These are phyloP conservation scores for Tenrec ecaudatus DNA, from an alignment of 2,113 vertebrate genomes.

Conservation along the genomic window DNA sequence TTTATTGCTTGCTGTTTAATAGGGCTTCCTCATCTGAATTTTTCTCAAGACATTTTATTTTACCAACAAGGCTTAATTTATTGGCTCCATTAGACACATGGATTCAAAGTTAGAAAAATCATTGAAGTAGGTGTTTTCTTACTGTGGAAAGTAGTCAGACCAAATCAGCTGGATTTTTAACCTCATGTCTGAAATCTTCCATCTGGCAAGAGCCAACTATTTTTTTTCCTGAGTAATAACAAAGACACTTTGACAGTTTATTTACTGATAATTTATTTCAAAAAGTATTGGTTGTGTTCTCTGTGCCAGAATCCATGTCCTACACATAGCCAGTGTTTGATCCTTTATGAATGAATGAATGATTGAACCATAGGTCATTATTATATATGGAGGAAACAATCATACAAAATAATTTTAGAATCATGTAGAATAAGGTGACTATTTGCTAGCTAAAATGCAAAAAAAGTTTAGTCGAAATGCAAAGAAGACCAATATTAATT, in stretches of 20 bases:
- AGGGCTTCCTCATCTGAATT: slow-evolving; percentile 52
- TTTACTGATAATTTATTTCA: not conserved
- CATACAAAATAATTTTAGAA: slow-evolving; percentile 21
- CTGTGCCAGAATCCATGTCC: not conserved
- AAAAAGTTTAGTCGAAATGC: slow-evolving; percentile 3
- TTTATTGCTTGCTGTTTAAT: slow-evolving; percentile 73
- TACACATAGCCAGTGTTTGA: not conserved
- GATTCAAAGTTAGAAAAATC: slow-evolving; percentile 30
- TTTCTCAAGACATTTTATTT: slow-evolving; percentile 59
- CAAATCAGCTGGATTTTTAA: not conserved
- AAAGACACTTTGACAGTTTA: not conserved
- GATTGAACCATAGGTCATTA: not conserved
- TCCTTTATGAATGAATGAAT: not conserved
- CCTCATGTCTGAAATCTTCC: not conserved
- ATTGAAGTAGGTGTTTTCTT: slow-evolving; percentile 24
- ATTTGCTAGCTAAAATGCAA: not conserved
- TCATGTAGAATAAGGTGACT: not conserved
- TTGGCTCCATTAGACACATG: slow-evolving; percentile 30
- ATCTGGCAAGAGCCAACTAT: not conserved
- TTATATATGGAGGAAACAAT: not conserved
- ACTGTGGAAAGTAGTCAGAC: not conserved
- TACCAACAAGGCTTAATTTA: slow-evolving; percentile 64
- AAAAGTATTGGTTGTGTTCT: not conserved
- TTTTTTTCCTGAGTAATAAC: not conserved
- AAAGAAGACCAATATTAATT: slow-evolving; percentile 5